These are phyloP conservation scores for Tribolium castaneum DNA, from an alignment of 1,140 invertebrate species.

Conservation along the genomic window DNA sequence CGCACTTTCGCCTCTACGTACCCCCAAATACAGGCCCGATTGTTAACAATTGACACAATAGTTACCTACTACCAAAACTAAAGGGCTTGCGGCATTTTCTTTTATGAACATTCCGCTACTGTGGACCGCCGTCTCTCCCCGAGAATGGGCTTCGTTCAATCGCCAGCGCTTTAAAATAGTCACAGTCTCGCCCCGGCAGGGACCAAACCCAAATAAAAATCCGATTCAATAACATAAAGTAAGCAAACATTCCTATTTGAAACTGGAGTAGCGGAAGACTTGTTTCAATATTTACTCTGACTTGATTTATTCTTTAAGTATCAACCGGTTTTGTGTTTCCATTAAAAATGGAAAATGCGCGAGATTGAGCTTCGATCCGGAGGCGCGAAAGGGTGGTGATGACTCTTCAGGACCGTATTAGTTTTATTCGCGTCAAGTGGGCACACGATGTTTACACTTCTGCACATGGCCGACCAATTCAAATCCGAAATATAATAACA, in stretches of 20 bases:
- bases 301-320: constrained; percentile 45
- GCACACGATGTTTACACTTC: constrained; percentile 10
- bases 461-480: neutral
- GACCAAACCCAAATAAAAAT: constrained; percentile 53
- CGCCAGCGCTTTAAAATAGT: neutral
- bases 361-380: neutral
- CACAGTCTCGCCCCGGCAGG: constrained; percentile 4
- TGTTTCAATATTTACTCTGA: constrained; percentile 56
- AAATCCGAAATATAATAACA: neutral
- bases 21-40: neutral
- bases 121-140: constrained; percentile 19
- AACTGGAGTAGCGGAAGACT: constrained; percentile 56
- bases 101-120: constrained; percentile 52
- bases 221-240: constrained; percentile 56
- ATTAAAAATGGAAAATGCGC: constrained; percentile 26
- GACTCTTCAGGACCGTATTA: neutral
- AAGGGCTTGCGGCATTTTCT: constrained; percentile 56
- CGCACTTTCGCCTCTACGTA: constrained; percentile 2
- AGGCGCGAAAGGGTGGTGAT: neutral
- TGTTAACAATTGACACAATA: constrained; percentile 47
- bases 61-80: constrained; percentile 56
- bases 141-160: neutral
- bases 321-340: constrained; percentile 33
- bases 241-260: constrained; percentile 58
- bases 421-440: neutral